phyloP scores from a whole-genome alignment of 2,888 invertebrate genomes.

The Cyrtodaria siliqua region DNA sequence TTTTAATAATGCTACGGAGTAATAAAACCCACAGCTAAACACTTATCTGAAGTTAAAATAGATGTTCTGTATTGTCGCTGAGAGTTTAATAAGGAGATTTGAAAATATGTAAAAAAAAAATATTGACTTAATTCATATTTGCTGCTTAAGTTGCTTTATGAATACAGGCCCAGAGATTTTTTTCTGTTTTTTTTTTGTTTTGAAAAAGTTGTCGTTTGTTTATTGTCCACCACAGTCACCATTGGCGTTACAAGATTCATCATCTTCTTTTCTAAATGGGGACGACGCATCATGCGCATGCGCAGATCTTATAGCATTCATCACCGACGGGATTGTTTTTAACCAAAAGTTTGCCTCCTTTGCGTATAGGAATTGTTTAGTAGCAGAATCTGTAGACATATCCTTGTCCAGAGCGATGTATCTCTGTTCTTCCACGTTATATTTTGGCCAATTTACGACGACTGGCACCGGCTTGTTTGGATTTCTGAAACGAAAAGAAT shows the following conservation, averaged over 20 bases:
- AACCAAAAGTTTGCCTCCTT: constrained; percentile 26
- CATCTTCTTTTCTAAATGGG: too few species aligned
- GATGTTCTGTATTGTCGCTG: too few species aligned
- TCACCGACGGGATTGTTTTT: constrained; percentile 5
- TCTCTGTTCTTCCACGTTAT: constrained; percentile 1
- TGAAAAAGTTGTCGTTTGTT: too few species aligned
- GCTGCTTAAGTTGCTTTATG: too few species aligned
- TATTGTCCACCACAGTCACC: neutral
- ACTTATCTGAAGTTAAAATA: too few species aligned
- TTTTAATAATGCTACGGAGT: too few species aligned
- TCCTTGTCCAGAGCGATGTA: constrained; percentile 20
- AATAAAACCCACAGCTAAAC: too few species aligned
- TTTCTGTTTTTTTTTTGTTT: too few species aligned
- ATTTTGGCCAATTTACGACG: constrained; percentile 11
- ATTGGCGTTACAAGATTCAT: constrained; percentile 3
- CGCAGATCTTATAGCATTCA: neutral
- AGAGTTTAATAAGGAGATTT: too few species aligned
- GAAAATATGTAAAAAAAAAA: too few species aligned
- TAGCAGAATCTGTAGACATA: neutral
- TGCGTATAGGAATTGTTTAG: constrained; percentile 12
- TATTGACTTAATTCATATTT: too few species aligned
- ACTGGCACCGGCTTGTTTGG: constrained; percentile 14
- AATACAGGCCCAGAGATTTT: too few species aligned
- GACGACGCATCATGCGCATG: neutral
- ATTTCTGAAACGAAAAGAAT: constrained; percentile 11